A percentile compares a stretch with the other conserved stretches of the same genome.
phyloP scores from a whole-genome alignment of 2,888 invertebrate species.

The Aspidapion aeneum region DNA sequence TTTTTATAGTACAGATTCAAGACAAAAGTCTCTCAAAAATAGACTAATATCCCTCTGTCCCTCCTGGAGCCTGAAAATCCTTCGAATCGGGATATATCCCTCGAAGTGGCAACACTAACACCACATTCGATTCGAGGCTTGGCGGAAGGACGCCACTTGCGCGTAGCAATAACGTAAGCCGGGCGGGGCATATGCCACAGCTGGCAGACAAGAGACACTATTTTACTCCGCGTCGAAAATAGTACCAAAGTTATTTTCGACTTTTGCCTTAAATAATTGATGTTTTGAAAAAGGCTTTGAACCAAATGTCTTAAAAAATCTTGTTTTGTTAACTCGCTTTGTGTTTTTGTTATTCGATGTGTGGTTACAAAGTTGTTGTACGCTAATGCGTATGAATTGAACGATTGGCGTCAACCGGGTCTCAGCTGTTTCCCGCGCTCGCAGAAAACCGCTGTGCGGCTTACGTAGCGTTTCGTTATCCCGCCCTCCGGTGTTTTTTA shows the following conservation, averaged over 20 bases:
- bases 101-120: too few relatives aligned
- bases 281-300: too few relatives aligned
- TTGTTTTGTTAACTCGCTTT: too few relatives aligned
- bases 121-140: too few relatives aligned
- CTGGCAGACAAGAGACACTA: slow-evolving; percentile 55
- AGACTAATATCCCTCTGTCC: too few relatives aligned
- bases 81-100: too few relatives aligned
- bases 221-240: slow-evolving; percentile 47
- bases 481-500: slow-evolving; percentile 43
- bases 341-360: slow-evolving; percentile 5
- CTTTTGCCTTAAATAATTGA: background rate
- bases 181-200: slow-evolving; percentile 55
- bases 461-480: slow-evolving; percentile 50
- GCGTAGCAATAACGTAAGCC: slow-evolving; percentile 22
- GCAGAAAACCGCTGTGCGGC: slow-evolving; percentile 58
- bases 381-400: slow-evolving; percentile 45
- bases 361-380: slow-evolving; percentile 4
- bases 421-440: slow-evolving; percentile 71
- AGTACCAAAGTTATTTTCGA: slow-evolving; percentile 38
- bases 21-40: too few relatives aligned
- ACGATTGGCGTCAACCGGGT: slow-evolving; percentile 49
- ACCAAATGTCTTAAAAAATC: too few relatives aligned
- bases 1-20: too few relatives aligned
- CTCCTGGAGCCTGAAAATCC: too few relatives aligned
- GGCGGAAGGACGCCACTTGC: slow-evolving; percentile 37